phyloP scores from a whole-genome alignment of 2,888 invertebrate species.

The Lamellibrachia columna region DNA sequence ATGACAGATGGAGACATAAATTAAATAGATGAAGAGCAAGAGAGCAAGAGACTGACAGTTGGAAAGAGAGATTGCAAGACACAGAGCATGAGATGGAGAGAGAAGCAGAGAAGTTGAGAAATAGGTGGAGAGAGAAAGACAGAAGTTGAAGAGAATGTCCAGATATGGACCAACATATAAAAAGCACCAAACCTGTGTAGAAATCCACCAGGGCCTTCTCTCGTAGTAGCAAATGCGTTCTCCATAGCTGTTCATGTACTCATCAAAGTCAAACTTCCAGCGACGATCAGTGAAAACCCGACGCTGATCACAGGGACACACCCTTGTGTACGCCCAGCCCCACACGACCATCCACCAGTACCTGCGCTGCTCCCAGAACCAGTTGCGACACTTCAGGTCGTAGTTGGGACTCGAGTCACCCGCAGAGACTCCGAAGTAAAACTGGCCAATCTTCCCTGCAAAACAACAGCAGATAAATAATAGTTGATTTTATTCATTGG shows the following conservation, averaged over 20 bases:
- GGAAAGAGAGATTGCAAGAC: neutral
- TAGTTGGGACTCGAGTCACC: neutral
- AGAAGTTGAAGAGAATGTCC: neutral
- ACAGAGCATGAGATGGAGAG: neutral
- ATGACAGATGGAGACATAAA: neutral
- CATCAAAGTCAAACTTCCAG: neutral
- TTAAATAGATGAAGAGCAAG: neutral
- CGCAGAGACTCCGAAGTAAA: neutral
- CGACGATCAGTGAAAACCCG: neutral
- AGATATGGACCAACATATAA: too few species aligned
- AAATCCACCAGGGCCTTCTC: neutral
- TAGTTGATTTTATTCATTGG: neutral
- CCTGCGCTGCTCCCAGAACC: neutral
- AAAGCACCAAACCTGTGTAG: neutral
- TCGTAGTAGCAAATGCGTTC: neutral
- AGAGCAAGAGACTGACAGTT: neutral
- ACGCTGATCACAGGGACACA: neutral
- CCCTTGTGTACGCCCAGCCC: neutral
- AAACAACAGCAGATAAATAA: neutral
- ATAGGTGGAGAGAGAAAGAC: neutral
- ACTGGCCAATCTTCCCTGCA: neutral
- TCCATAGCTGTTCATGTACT: neutral
- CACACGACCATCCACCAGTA: neutral
- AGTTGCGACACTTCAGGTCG: constrained; percentile 7
- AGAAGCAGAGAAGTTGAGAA: neutral